A percentile compares a stretch with the other conserved stretches of the same genome.
Evolutionary conservation across 2,797 vertebrate genomes (phyloP).

Genomic region (Neoniphon sammara): DNA sequence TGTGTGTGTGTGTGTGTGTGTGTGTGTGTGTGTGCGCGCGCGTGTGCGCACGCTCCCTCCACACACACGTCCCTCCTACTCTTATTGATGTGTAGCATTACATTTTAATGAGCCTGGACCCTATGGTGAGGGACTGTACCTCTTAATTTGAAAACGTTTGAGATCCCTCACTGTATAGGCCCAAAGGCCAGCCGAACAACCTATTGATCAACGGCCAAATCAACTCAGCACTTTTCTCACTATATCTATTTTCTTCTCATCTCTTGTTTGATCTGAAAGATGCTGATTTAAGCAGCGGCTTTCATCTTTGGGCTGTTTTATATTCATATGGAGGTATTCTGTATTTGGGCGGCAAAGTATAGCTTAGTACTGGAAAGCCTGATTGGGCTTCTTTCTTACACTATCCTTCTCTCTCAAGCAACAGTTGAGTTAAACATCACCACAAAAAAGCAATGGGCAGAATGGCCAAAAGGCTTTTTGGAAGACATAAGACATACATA

Average conservation of each 20-base stretch:
- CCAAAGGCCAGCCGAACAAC: neutral
- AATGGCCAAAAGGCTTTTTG: neutral
- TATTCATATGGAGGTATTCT: constrained; percentile 22
- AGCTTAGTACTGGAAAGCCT: neutral
- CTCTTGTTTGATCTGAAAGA: constrained; percentile 40
- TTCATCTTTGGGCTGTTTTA: constrained; percentile 30
- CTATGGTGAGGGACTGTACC: neutral
- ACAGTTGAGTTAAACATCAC: neutral
- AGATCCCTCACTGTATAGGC: neutral
- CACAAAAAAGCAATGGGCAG: neutral
- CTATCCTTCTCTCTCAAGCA: neutral
- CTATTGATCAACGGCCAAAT: constrained; percentile 49
- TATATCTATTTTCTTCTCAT: constrained; percentile 21
- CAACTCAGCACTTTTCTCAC: constrained; percentile 47
- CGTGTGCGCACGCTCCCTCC: neutral
- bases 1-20: neutral
- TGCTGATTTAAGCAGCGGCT: constrained; percentile 57
- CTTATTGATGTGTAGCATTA: neutral
- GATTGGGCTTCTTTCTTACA: neutral
- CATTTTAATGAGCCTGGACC: constrained; percentile 7
- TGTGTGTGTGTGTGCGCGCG: neutral
- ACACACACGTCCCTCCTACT: too few species aligned
- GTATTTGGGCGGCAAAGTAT: neutral
- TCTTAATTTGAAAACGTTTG: constrained; percentile 31
- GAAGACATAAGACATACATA: neutral